These are phyloP conservation scores for Semnornis frantzii DNA, from an alignment of 2,113 vertebrate genomes.

Conservation along the genomic window DNA sequence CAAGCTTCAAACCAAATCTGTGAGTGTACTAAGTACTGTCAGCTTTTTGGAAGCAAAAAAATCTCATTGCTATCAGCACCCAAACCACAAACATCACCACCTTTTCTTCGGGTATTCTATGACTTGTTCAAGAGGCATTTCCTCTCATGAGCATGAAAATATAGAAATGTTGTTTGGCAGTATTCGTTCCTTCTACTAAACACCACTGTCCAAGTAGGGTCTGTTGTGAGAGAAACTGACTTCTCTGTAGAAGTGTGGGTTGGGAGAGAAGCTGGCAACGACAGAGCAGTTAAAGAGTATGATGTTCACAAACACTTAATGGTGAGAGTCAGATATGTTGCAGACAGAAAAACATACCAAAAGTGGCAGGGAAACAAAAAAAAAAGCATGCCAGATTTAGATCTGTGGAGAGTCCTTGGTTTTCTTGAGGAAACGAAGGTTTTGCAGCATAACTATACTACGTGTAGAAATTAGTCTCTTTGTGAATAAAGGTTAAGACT, in stretches of 20 bases:
- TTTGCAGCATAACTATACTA: neutral
- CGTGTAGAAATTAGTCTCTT: neutral
- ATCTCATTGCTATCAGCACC: neutral
- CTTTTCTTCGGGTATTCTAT: neutral
- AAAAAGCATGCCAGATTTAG: neutral
- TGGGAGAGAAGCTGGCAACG: neutral
- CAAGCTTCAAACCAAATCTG: neutral
- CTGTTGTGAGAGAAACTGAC: neutral
- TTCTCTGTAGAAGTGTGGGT: neutral
- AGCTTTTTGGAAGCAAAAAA: neutral
- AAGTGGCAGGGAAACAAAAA: neutral
- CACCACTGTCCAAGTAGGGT: neutral
- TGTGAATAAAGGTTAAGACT: neutral
- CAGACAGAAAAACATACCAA: neutral
- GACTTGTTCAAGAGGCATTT: neutral
- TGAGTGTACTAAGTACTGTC: rapidly evolving
- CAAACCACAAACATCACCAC: neutral
- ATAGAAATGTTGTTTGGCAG: neutral
- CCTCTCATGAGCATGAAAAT: neutral
- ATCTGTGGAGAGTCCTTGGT: neutral
- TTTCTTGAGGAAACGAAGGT: neutral
- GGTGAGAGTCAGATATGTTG: neutral
- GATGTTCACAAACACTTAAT: neutral
- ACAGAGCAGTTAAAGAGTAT: neutral
- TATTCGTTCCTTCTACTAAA: neutral